Base-by-base conservation (phyloP, 1,140 invertebrate genomes). In the Ectropis grisescens region DNA sequence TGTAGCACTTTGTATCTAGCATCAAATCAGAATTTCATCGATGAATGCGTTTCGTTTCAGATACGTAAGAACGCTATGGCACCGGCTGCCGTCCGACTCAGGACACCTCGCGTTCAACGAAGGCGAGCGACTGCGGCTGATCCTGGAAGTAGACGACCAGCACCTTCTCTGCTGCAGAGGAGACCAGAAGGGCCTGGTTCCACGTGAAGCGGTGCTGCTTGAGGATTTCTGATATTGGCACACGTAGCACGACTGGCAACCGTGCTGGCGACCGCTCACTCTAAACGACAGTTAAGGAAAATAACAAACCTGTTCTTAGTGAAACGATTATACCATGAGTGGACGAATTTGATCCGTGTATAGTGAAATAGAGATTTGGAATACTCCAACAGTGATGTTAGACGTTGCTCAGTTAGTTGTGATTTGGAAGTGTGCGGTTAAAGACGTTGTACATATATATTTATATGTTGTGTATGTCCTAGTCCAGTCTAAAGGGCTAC, bases 71-170 rank as follows among this genome's bases (percentile, higher is more conserved):
- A 91, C 91, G 2, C 60, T 92, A 8, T 89, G 89, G 58, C 90
- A 92, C 54, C 82, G 90, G 47, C 62, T 90, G 33, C 88, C 90
- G 8, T 89, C 90, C 1, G 89, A 91, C 52, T 90, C 89, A 23
- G 91, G 91, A 19, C 91, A 92, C 53, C 74, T 93, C n/a, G 88
- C 90, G 10, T 93, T 91, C 75, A 90, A 89, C 49, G 90, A 92
- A 58, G 91, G 91, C 1, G 90, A 92, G 49, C 85, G 85, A 29
- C 72, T 93, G 12, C 87, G 87, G 45, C 85, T 93, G 2, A 88
- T 93, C 23, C 72, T 92, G 13, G 90, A 92, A 48, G 90, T 93
- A 8, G 91, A 93, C 62, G 87, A 86, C 46, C 90, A 91, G 56
- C 91, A 91, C 86, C 70, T 92, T 34, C 69, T 92, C 12, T 93